Evolutionary conservation across 2,113 vertebrate species (phyloP), one percentile per base, ranked within the genome.

Genomic region (Neogobius melanostomus): DNA sequence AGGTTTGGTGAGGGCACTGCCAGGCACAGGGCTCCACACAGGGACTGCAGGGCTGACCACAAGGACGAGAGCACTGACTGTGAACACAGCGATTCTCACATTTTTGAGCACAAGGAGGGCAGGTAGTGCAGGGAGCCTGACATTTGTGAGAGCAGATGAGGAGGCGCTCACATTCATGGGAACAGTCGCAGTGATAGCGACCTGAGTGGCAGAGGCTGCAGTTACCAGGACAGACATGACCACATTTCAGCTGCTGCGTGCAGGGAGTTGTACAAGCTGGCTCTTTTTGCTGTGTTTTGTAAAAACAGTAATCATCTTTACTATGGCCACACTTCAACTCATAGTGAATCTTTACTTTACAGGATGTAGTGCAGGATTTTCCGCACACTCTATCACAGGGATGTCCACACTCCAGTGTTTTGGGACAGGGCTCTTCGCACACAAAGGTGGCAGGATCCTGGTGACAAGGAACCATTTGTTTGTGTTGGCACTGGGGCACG

Each of bases 101-200:
- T 2, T 28, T 44, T 62, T 48, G 63, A 66, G 61, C 78, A 83
- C 96, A 98, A 12, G 96, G 93, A 0, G 95, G 96, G 75, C 95
- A 96, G 52, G 93, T 87, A 8, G 87, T 93, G 82, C 97, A 98
- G 0, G 95, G 94, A 78, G 94, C 90, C 57, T n/a, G 75, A 82
- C 95, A 97, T 81, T 84, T 67, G 84, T 99, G 96, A 42, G 95
- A 95, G 72, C 97, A 99, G 67, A 98, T 87, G 48, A 99, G 92
- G 56, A 92, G 48, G 21, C 83, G 90, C 4, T 90, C 79, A 46
- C 97, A 97, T 0, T 81, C 75, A 1, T 91, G 69, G 7, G 3
- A 44, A 77, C 96, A 99, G 1, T 74, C 65, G 21, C 69, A 51
- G 51, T 99, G 97, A 64, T 94, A 95, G 69, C 96, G 93, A 53